A percentile compares a stretch with the other conserved stretches of the same genome.
phyloP scores from a whole-genome alignment of 1,140 invertebrate species.

The Macrosteles quadrilineatus region DNA sequence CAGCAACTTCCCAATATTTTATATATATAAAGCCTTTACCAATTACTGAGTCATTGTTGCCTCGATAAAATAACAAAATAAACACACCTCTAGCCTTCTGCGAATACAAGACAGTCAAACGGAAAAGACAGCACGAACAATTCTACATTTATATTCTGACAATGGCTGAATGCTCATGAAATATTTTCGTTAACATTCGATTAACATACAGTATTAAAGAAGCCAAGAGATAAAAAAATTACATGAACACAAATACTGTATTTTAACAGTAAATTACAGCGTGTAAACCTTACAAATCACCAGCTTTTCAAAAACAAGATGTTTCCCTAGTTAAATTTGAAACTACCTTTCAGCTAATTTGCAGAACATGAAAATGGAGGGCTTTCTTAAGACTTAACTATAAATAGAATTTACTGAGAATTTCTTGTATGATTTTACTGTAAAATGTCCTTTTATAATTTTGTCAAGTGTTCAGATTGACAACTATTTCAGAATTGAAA shows the following conservation, averaged over 20 bases:
- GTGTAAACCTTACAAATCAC: neutral
- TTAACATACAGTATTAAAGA: neutral
- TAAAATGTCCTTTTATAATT: neutral
- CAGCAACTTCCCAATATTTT: neutral
- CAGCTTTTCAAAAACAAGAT: neutral
- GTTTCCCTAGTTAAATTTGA: neutral
- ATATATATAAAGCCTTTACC: constrained; percentile 2
- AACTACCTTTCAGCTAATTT: neutral
- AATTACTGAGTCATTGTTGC: neutral
- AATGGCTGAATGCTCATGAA: neutral
- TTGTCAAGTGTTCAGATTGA: no score
- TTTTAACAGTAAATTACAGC: neutral
- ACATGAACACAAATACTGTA: neutral
- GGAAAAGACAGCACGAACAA: neutral
- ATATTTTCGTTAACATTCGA: neutral
- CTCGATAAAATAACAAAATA: neutral
- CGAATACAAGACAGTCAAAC: neutral
- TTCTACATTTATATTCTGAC: neutral
- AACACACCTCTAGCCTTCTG: neutral
- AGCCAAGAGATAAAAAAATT: neutral
- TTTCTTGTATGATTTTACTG: neutral
- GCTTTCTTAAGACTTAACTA: neutral
- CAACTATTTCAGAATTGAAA: no score
- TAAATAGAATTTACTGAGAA: neutral
- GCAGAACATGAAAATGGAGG: neutral